A percentile compares a stretch with the other conserved stretches of the same genome.
These are phyloP conservation scores for Drosophila novamexicana DNA, from an alignment of 1,140 invertebrate species.

Conservation along the genomic window DNA sequence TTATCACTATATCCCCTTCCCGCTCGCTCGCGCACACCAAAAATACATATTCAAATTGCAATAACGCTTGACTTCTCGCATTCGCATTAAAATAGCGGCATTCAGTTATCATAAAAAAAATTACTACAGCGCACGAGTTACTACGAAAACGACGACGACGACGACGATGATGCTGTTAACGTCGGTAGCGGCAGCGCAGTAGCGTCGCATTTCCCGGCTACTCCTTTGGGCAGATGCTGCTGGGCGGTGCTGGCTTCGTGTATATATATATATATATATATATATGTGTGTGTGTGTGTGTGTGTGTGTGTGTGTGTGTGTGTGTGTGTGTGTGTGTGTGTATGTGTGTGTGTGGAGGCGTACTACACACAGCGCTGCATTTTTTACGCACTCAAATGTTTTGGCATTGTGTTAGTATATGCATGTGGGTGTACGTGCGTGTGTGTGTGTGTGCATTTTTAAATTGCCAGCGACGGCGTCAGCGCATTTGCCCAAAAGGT, in stretches of 20 bases:
- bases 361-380: slow-evolving; percentile 43
- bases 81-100: slow-evolving; percentile 50
- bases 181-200: slow-evolving; percentile 37
- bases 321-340: slow-evolving; percentile 26
- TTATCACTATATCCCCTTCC: slow-evolving; percentile 49
- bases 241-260: slow-evolving; percentile 14
- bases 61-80: slow-evolving; percentile 30
- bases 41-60: slow-evolving; percentile 30
- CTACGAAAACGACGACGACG: slow-evolving; percentile 71
- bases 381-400: slow-evolving; percentile 61
- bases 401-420: slow-evolving; percentile 31
- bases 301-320: slow-evolving; percentile 36
- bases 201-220: slow-evolving; percentile 64
- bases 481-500: slow-evolving; percentile 15
- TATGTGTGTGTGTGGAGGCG: slow-evolving; percentile 38
- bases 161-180: slow-evolving; percentile 20
- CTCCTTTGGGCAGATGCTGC: slow-evolving; percentile 44
- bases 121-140: slow-evolving; percentile 71
- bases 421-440: slow-evolving; percentile 5
- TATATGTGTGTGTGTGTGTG: slow-evolving; percentile 15
- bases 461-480: slow-evolving; percentile 17
- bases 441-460: slow-evolving; percentile 24
- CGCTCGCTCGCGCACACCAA: neutral
- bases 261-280: too few relatives aligned
- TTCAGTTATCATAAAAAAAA: slow-evolving; percentile 49